phyloP scores from a whole-genome alignment of 2,113 vertebrate species.

The Thalassoma bifasciatum region DNA sequence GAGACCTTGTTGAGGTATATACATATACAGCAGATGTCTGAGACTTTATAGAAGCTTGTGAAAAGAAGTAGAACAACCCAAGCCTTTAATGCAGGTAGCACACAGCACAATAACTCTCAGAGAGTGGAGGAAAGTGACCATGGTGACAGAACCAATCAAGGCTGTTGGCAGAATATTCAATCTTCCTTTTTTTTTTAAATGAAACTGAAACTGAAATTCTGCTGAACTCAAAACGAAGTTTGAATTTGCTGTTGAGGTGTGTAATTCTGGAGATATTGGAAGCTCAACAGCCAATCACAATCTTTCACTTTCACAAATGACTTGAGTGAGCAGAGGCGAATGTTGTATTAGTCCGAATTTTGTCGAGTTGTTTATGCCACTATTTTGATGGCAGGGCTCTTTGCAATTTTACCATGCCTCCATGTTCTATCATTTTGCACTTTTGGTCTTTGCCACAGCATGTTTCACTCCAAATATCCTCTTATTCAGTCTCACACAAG shows the following conservation, averaged over 20 bases:
- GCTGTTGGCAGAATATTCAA: background rate
- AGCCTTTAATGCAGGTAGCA: background rate
- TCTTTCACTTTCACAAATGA: no score
- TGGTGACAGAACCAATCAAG: background rate
- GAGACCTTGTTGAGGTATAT: constrained; percentile 1
- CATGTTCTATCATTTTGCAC: no score
- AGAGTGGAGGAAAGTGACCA: background rate
- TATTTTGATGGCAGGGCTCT: no score
- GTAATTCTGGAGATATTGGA: background rate
- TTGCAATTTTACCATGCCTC: no score
- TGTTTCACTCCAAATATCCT: no score
- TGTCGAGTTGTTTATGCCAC: no score
- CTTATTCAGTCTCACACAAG: no score
- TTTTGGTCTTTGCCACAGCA: no score
- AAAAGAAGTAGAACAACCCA: background rate
- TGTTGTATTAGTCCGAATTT: no score
- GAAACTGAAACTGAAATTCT: no score
- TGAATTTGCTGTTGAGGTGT: background rate
- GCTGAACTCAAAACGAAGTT: no score
- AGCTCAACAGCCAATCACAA: background rate
- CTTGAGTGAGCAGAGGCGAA: no score
- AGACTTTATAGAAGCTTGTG: constrained; percentile 4
- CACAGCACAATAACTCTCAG: background rate
- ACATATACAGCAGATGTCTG: constrained; percentile 28
- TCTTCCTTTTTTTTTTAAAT: background rate